Conservation (phyloP, 2,113 vertebrate genomes). For the Petrocephalus microphthalmus region DNA sequence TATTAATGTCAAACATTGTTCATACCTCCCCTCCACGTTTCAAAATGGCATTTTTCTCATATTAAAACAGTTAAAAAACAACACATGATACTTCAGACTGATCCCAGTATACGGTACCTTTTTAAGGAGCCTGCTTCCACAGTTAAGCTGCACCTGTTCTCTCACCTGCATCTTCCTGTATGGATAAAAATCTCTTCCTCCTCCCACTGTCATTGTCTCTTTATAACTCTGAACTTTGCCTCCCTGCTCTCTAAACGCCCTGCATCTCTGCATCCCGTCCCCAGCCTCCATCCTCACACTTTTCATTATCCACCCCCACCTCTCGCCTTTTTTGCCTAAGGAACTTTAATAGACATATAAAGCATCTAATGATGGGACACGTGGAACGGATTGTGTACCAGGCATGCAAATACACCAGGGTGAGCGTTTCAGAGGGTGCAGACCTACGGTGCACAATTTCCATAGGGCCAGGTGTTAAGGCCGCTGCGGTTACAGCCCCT, state of each 20-base stretch:
- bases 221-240: slow-evolving; percentile 12
- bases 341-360: not conserved
- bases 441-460: not conserved
- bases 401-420: slow-evolving; percentile 3
- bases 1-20: not conserved
- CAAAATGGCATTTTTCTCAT: not conserved
- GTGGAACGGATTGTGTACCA: not conserved
- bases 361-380: not conserved
- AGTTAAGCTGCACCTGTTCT: not conserved
- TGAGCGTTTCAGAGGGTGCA: not conserved
- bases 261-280: not conserved
- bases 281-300: not conserved
- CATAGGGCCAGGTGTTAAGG: not conserved
- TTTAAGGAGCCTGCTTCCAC: not conserved
- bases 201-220: not conserved
- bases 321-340: not conserved
- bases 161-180: not conserved
- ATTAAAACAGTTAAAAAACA: not conserved
- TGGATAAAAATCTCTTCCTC: slow-evolving; percentile 12
- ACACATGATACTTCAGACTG: not conserved
- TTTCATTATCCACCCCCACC: not conserved
- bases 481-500: not conserved
- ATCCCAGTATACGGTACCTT: not conserved
- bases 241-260: not conserved
- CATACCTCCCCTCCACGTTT: not conserved